Evolutionary conservation across 2,888 invertebrate genomes (phyloP), one percentile per base, ranked within the genome.

Genomic region (Gymnocheta viridis): DNA sequence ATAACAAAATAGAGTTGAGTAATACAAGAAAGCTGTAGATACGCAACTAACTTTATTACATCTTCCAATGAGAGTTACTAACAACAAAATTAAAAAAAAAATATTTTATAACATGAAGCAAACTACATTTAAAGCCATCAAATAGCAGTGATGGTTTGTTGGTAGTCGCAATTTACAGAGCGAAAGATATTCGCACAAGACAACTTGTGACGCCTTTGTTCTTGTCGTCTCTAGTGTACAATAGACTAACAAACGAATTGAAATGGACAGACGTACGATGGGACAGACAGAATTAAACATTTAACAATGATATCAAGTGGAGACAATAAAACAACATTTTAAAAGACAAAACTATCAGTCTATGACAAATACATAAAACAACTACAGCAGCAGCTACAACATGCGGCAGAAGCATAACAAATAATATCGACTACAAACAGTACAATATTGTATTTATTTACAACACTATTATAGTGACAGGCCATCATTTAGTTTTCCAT

Each of bases 301-400:
- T 80, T 76, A 76, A 74, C 74, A 76, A 76, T 76, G 70, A 76
- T 72, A 83, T 80, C 76, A 80, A 83, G 58, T 83, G 80, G 76
- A 83, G 83, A 83, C 83, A 83, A 83, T 83, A 83, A 83, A 80
- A 76, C 80, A 83, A 83, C 79, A 83, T 83, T 83, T 83, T 74
- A 82, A 82, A 83, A 72, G 58, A 80, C 70, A 66, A 83, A 83
- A 80, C 64, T 78, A 76, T 80, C 70, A 76, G 76, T 83, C 67
- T 73, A 67, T 60, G 73, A 80, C 80, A 73, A 73, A 80, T 73
- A 80, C 66, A 67, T 49, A 73, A 56, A 79, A 72, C 51, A 77
- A 60, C 32, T 47, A 35, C 29, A 22, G 41, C 58, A 67, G 27
- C 77, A 29, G 19, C 67, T 19, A 41, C 49, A 66, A 58, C 47